Base-by-base conservation (phyloP, 2,797 vertebrate species). In the Peromyscus eremicus region DNA sequence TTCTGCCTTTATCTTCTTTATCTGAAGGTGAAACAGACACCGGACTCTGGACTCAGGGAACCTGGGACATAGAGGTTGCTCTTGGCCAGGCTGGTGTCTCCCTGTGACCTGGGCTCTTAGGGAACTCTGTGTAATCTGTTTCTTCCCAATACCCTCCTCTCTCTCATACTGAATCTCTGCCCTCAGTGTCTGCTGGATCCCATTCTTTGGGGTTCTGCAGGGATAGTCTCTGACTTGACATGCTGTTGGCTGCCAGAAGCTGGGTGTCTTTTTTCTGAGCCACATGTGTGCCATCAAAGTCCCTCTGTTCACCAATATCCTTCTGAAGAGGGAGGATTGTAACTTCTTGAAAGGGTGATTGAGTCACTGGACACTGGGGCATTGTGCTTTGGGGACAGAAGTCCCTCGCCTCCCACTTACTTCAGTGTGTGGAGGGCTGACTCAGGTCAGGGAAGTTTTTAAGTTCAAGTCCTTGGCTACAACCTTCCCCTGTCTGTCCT, bases 41-140 rank as follows among this genome's bases (percentile, higher is more conserved):
- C 7, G 7, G 19, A 66, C n/a, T 29, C 27, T 57, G 43, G 43
- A 64, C 52, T 77, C 11, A 0, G 60, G 55, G 8, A 29, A 37
- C 32, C 14, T 23, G 5, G 46, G 40, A 37, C 83, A 2, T 14
- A 5, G 8, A 23, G 7, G 57, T 17, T 55, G 29, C 8, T 40
- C 32, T 46, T 14, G 46, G 49, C 29, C 12, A 0, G 9, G 5
- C 70, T 12, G 7, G 8, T 46, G 2, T 8, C 49, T 7, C 52
- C 34, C 11, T 40, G 7, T 57, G 6, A 0, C 0, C 57, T 40
- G 0, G 11, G 0, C 4, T 25, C 27, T 1, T 7, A 10, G 70
- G 60, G 43, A 46, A 1, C 46, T n/a, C 40, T 12, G 11, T 5
- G 1, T 52, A 25, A 4, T 21, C 3, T 70, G 5, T 2, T 46